Evolutionary conservation across 2,888 invertebrate species (phyloP), one percentile per base, ranked within the genome.

Genomic region (Brachypalpus laphriformis): DNA sequence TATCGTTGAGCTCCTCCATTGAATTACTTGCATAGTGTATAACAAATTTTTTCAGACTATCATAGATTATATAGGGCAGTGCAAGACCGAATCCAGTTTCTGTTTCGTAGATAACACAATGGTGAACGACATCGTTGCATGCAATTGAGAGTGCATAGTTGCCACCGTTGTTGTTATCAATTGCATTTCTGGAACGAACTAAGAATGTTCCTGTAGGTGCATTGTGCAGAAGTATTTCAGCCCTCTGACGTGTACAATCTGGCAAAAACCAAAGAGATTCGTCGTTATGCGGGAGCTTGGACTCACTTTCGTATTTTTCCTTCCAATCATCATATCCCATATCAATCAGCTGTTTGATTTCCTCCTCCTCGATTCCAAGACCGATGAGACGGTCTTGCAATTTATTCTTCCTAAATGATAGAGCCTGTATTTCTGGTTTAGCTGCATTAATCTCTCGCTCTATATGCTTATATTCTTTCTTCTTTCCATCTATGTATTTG

Each of bases 151-250:
- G 93, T 11, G 98, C 98, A 90, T 96, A 96, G 89, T 97, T 96
- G 45, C 95, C n/a, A n/a, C n/a, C 95, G 9, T 85, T 85, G n/a
- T 71, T 85, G 9, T 54, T 85, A 7, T 85, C 85, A n/a, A 42
- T 40, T 14, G 95, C 95, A 61, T 95, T 94, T 87, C 97, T 96
- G 65, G 96, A 96, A 86, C 99, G 94, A 88, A 99, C 97, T 81
- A 99, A 94, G 93, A 99, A 99, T 51, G 99, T 98, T 72, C 99
- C 99, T 89, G 97, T 96, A 1, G 95, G 95, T 89, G 95, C 95
- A 7, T 94, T 95, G 22, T 93, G 92, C 11, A 99, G 93, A 87
- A 96, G 90, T 34, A 93, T 93, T 90, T 97, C 97, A 6, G 99
- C 98, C 87, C 95, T 94, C 0, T 93, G 93, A 4, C 98, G 94